Base-by-base conservation (phyloP, 1,140 invertebrate species). In the Trichonephila clavata region DNA sequence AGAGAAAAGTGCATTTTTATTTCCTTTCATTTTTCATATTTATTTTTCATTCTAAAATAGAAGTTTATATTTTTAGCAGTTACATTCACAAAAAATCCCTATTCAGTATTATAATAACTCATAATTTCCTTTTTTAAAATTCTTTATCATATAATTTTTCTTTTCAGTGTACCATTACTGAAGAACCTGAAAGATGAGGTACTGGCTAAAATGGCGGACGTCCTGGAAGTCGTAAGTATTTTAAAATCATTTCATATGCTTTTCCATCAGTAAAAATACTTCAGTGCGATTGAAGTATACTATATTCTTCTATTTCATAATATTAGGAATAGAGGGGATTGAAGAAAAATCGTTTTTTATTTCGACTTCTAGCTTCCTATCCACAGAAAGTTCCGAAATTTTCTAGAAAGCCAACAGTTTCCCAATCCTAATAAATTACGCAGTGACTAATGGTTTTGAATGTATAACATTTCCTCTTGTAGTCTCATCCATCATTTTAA, bases 151-250 rank as follows among this genome's bases (percentile, higher is more conserved):
- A 50, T 4, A 43, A 43, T 10, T 86, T 81, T 93, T 61, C 8
- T 63, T 92, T 90, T 2, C 96, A 99, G 98, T 96, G 99, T 99
- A 94, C 99, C 99, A 90, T 99, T 99, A 94, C 99, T 99, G 97
- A 98, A 99, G 95, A 97, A 98, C 95, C 96, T 99, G 83, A 97
- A 98, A 16, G 98, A 99, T 95, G 99, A 99, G 95, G 98, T 98
- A 7, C 96, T 99, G 32, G 98, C 98, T 95, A 99, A 99, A 96
- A 98, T 99, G 95, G 99, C 99, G 0, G 99, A 99, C 96, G 98
- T 99, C 43, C 96, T 99, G 95, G 99, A 99, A 96, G 99, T 99
- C 95, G 98, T 98, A 96, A 96, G 93, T 65, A 43, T 81, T 43
- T 39, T 7, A 27, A 50, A 39, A 7, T 32, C 16, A 4, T 60